A percentile compares a stretch with the other conserved stretches of the same genome.
Evolutionary conservation across 1,140 invertebrate genomes (phyloP).

Genomic region (Pemphigus obesinymphae): DNA sequence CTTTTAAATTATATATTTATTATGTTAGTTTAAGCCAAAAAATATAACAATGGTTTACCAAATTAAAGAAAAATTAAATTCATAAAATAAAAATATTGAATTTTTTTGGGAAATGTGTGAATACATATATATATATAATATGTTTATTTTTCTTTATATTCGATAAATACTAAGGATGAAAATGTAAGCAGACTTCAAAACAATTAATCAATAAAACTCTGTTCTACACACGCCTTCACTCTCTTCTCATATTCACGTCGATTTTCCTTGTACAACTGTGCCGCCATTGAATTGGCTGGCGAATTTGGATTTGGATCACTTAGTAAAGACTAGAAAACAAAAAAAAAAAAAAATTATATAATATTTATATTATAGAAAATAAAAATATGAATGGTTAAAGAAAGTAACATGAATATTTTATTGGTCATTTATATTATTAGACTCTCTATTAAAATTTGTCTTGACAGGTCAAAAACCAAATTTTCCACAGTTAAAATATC

Average conservation of each 20-base stretch:
- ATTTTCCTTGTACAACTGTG: constrained; percentile 93
- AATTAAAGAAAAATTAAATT: constrained; percentile 9
- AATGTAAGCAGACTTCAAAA: background rate
- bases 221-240: constrained; percentile 94
- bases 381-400: no score
- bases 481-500: no score
- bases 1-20: constrained; percentile 3
- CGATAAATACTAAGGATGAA: constrained; percentile 25
- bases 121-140: constrained; percentile 28
- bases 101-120: constrained; percentile 19
- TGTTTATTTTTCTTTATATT: constrained; percentile 14
- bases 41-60: constrained; percentile 30
- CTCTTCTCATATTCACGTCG: constrained; percentile 92
- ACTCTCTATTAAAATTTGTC: no score
- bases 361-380: no score
- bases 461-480: no score
- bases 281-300: constrained; percentile 92
- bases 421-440: no score
- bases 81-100: constrained; percentile 27
- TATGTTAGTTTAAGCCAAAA: constrained; percentile 36
- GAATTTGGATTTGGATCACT: constrained; percentile 96
- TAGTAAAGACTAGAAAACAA: constrained; percentile 83
- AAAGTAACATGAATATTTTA: background rate
- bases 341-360: background rate
- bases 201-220: constrained; percentile 85